Evolutionary conservation across 2,797 vertebrate genomes (phyloP).

Genomic region (Echeneis naucrates): DNA sequence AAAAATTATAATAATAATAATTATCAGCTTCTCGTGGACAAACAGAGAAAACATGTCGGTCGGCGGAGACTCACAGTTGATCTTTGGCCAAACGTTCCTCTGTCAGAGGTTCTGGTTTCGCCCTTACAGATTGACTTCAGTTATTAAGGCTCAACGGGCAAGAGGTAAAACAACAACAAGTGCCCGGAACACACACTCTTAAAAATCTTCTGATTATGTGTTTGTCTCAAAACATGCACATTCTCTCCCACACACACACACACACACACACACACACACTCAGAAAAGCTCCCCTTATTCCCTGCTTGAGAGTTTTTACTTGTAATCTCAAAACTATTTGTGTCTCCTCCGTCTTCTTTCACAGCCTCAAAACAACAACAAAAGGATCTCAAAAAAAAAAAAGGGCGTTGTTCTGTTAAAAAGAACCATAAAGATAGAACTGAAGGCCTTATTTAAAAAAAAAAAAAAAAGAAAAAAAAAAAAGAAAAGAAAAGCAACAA

Average conservation of each 20-base stretch:
- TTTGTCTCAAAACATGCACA: constrained; percentile 68
- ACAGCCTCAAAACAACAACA: constrained; percentile 75
- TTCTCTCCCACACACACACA: constrained; percentile 31
- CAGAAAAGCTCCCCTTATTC: constrained; percentile 68
- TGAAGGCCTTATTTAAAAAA: constrained; percentile 55
- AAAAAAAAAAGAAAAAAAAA: constrained; percentile 47
- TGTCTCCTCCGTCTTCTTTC: constrained; percentile 63
- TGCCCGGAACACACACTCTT: constrained; percentile 79
- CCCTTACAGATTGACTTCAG: constrained; percentile 74
- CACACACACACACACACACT: constrained; percentile 46
- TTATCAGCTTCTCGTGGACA: neutral
- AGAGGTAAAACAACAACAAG: constrained; percentile 79
- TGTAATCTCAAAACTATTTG: constrained; percentile 67
- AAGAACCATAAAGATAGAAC: constrained; percentile 30
- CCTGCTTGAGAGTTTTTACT: constrained; percentile 68
- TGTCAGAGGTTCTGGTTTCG: constrained; percentile 59
- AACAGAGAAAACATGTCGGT: too few relatives aligned
- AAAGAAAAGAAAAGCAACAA: constrained; percentile 47
- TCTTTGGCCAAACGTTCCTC: constrained; percentile 7
- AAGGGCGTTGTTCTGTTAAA: constrained; percentile 30
- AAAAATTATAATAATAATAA: too few relatives aligned
- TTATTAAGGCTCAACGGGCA: constrained; percentile 85
- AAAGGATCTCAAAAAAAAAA: constrained; percentile 33
- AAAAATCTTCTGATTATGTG: constrained; percentile 78
- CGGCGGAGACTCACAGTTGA: neutral